These are phyloP conservation scores for Biston betularia DNA, from an alignment of 2,888 invertebrate species.

Conservation along the genomic window DNA sequence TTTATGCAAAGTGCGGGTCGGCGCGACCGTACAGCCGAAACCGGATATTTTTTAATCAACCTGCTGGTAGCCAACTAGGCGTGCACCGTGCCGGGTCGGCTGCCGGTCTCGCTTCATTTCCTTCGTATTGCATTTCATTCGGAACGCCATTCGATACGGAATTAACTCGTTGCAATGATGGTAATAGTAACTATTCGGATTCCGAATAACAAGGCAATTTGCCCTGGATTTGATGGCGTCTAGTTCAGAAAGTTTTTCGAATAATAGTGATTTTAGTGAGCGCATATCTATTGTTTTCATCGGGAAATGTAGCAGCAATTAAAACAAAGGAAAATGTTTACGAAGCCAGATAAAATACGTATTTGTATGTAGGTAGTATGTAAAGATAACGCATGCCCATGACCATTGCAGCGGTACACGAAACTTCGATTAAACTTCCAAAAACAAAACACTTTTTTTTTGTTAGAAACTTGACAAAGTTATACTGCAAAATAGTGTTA, in stretches of 20 bases:
- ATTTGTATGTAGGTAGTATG: no score
- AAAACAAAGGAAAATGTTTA: background rate
- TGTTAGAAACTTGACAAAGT: no score
- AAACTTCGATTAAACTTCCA: no score
- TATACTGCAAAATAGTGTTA: no score
- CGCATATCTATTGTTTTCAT: background rate
- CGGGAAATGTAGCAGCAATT: background rate
- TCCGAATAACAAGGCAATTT: slow-evolving; percentile 32
- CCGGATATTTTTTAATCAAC: slow-evolving; percentile 63
- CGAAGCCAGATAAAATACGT: background rate
- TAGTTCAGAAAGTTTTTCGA: slow-evolving; percentile 15
- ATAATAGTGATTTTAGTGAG: background rate
- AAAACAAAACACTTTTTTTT: no score
- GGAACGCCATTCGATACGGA: slow-evolving; percentile 26
- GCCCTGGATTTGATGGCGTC: slow-evolving; percentile 29
- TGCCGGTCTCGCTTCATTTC: slow-evolving; percentile 42
- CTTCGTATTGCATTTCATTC: slow-evolving; percentile 45
- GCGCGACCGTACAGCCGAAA: slow-evolving; percentile 35
- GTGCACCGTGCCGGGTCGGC: slow-evolving; percentile 25
- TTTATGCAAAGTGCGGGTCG: slow-evolving; percentile 62
- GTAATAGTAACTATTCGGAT: slow-evolving; percentile 27
- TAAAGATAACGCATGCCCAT: no score
- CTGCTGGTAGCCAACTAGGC: slow-evolving; percentile 38
- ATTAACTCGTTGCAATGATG: slow-evolving; percentile 34
- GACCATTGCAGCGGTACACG: no score